Percentiles rank a stretch among this genome's conserved stretches.
Evolutionary conservation across 2,888 invertebrate genomes (phyloP).

Genomic region (Lasioglossum leucozonium): DNA sequence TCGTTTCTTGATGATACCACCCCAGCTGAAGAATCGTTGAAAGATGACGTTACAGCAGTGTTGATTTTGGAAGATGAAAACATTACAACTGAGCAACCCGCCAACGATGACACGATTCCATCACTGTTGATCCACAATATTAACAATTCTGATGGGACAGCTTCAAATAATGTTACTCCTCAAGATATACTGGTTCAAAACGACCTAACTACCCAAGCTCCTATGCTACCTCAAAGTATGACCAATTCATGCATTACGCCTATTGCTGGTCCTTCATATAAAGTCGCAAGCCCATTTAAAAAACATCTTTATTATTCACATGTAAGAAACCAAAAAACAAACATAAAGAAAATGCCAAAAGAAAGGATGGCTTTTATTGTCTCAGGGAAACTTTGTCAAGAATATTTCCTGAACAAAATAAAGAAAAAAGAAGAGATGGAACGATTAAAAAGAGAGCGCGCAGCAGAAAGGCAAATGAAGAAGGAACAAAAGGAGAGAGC

Average conservation of each 20-base stretch:
- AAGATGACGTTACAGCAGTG: conserved; percentile 30
- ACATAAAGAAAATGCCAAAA: too few relatives aligned
- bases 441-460: conserved; percentile 32
- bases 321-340: too few relatives aligned
- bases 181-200: conserved; percentile 16
- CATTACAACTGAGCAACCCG: background rate
- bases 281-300: conserved; percentile 18
- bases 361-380: conserved; percentile 31
- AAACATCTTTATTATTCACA: too few relatives aligned
- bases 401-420: conserved; percentile 37
- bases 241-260: conserved; percentile 20
- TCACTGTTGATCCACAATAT: conserved; percentile 1
- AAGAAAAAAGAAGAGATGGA: conserved; percentile 39
- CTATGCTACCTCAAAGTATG: conserved; percentile 18
- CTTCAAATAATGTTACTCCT: conserved; percentile 27
- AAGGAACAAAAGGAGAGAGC: conserved; percentile 35
- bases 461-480: conserved; percentile 5
- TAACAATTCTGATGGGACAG: conserved; percentile 5
- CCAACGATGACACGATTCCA: conserved; percentile 2
- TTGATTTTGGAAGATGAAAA: conserved; percentile 19
- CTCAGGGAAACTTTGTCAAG: conserved; percentile 25
- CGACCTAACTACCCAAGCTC: background rate
- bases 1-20: conserved; percentile 24
- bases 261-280: conserved; percentile 27
- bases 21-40: conserved; percentile 26